Percentiles rank a stretch among this genome's conserved stretches.
These are phyloP conservation scores for Hydrozoanthus tunicans DNA, from an alignment of 64 coral and sea anemone species.

Conservation along the genomic window DNA sequence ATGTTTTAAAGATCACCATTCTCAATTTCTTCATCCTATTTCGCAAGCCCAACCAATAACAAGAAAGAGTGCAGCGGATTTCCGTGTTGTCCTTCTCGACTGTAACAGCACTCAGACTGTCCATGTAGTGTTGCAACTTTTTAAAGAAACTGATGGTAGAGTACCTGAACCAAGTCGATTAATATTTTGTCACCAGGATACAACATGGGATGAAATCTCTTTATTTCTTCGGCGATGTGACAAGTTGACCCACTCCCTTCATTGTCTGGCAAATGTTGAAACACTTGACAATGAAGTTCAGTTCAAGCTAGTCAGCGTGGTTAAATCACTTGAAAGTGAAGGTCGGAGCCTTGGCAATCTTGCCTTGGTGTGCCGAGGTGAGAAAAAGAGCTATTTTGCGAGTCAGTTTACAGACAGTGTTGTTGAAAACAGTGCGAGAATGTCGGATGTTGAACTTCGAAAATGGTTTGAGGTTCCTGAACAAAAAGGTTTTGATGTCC, in stretches of 20 bases:
- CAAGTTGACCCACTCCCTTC: conserved; percentile 55
- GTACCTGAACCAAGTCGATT: conserved; percentile 80
- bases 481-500: conserved; percentile 63
- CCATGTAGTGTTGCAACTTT: conserved; percentile 81
- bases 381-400: conserved; percentile 78
- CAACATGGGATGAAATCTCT: conserved; percentile 87
- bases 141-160: conserved; percentile 55
- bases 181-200: conserved; percentile 81
- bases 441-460: conserved; percentile 68
- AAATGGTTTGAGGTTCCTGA: conserved; percentile 38
- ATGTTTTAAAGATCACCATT: conserved; percentile 11
- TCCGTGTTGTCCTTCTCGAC: conserved; percentile 84
- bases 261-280: conserved; percentile 93
- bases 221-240: conserved; percentile 77
- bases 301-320: conserved; percentile 76
- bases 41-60: conserved; percentile 17
- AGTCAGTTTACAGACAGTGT: conserved; percentile 76
- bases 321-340: conserved; percentile 48
- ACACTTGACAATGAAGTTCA: conserved; percentile 85
- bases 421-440: conserved; percentile 62
- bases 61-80: conserved; percentile 71
- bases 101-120: conserved; percentile 69
- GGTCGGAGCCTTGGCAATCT: neutral
- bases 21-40: neutral
- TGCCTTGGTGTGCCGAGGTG: conserved; percentile 84